Evolutionary conservation across 1,140 invertebrate genomes (phyloP).

Genomic region (Platyscapa corneri): DNA sequence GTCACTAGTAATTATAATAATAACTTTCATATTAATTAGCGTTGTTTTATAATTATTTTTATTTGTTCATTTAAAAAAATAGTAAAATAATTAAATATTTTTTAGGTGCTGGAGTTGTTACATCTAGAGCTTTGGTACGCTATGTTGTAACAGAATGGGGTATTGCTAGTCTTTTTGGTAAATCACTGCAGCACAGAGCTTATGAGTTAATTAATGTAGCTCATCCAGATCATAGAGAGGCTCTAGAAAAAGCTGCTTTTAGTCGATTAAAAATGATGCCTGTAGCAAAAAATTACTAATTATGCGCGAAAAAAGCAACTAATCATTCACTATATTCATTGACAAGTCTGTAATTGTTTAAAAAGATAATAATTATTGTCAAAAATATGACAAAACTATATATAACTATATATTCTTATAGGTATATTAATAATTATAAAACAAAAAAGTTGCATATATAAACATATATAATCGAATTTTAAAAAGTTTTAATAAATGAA

Average conservation of each 20-base stretch:
- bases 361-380: too few relatives aligned
- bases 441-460: too few relatives aligned
- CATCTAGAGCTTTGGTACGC: conserved; percentile 92
- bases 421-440: not conserved
- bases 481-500: conserved; percentile 20
- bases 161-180: conserved; percentile 94
- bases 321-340: conserved; percentile 38
- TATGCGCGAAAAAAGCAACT: not conserved
- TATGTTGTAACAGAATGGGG: conserved; percentile 97
- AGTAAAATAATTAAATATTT: too few relatives aligned
- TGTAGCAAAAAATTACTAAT: conserved; percentile 50
- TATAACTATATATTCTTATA: too few relatives aligned
- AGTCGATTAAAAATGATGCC: conserved; percentile 94
- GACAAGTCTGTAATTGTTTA: conserved; percentile 7
- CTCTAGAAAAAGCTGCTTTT: conserved; percentile 91
- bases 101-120: conserved; percentile 93
- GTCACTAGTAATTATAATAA: too few relatives aligned
- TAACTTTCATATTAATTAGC: too few relatives aligned
- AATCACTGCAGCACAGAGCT: conserved; percentile 90
- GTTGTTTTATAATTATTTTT: too few relatives aligned
- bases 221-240: conserved; percentile 91
- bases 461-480: not conserved
- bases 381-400: too few relatives aligned
- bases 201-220: conserved; percentile 93
- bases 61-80: too few relatives aligned